Base-by-base conservation (phyloP, 2,113 vertebrate genomes). In the Brienomyrus brachyistius region DNA sequence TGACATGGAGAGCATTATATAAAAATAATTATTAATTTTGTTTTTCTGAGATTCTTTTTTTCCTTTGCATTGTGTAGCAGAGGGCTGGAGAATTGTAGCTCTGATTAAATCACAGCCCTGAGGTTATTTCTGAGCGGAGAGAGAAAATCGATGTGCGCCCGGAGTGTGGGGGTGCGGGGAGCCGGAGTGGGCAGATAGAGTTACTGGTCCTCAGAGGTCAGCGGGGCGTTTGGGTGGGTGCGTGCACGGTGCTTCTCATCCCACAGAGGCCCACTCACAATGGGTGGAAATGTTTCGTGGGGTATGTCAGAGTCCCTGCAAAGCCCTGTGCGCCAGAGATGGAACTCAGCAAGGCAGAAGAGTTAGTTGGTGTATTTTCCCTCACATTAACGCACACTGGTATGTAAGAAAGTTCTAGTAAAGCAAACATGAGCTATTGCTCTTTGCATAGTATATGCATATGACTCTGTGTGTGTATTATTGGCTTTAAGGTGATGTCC, bases 61-160 rank as follows among this genome's bases (percentile, higher is more conserved):
- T 1, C 62, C 27, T 31, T 70, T 70, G 27, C 62, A 70, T 70
- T 31, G 62, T 11, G 62, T 48, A 19, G 19, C 21, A 47, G 40
- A 59, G 43, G 51, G 40, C 77, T 89, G 51, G 2, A 62, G 52
- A 52, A 85, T 35, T 56, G 31, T 8, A 62, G 51, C 23, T 43
- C 31, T 19, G 52, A 59, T 62, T 89, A 85, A 83, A 89, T 90
- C n/a, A n/a, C 83, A 47, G 56, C 84, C 84, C 83, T 19, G 84
- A 62, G 89, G 82, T 70, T 90, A 87, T 90, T 86, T 90, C 83
- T 86, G 89, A 87, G 84, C 89, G 11, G 54, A 74, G 89, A 40
- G 83, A 80, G 51, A 51, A 51, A 40, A 90, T 90, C 59, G 50
- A 87, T 87, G 89, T 40, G 43, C 31, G 1, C 56, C 82, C 77